Evolutionary conservation across 2,797 vertebrate species (phyloP).

Genomic region (Aeoliscus strigatus): DNA sequence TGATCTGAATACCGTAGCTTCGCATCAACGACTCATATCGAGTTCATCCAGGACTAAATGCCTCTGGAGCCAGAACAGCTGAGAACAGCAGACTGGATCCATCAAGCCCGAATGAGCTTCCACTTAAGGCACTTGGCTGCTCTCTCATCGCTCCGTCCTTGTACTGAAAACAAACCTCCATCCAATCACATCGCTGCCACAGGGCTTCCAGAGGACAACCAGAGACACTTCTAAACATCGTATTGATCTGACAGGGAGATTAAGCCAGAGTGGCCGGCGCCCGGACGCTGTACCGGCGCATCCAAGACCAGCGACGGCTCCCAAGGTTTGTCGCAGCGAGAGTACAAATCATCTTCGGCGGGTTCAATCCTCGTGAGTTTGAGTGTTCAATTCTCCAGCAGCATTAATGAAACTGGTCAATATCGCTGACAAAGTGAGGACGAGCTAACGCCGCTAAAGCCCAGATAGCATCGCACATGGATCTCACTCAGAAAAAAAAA

Average conservation of each 20-base stretch:
- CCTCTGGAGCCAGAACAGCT: not conserved
- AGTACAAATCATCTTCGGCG: constrained; percentile 27
- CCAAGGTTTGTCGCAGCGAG: constrained; percentile 10
- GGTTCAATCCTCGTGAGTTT: constrained; percentile 39
- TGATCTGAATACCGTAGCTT: too few species aligned
- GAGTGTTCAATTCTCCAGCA: constrained; percentile 40
- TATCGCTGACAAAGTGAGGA: constrained; percentile 36
- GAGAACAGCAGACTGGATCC: constrained; percentile 1
- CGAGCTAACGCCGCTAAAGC: constrained; percentile 26
- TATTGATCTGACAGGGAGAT: constrained; percentile 47
- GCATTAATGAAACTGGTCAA: constrained; percentile 49
- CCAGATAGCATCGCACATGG: constrained; percentile 26
- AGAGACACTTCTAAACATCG: constrained; percentile 32
- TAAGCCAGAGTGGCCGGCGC: constrained; percentile 15
- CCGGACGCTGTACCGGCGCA: constrained; percentile 9
- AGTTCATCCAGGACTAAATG: not conserved
- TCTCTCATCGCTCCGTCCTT: constrained; percentile 20
- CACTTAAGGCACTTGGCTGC: constrained; percentile 11
- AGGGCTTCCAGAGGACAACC: constrained; percentile 35
- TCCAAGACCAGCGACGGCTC: constrained; percentile 20
- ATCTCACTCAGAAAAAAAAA: constrained; percentile 32
- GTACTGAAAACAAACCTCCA: constrained; percentile 25
- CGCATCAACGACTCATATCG: too few species aligned
- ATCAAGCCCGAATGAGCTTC: constrained; percentile 3
- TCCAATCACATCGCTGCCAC: constrained; percentile 33